phyloP scores from a whole-genome alignment of 2,797 vertebrate genomes.

The Myiotriccus ornatus region DNA sequence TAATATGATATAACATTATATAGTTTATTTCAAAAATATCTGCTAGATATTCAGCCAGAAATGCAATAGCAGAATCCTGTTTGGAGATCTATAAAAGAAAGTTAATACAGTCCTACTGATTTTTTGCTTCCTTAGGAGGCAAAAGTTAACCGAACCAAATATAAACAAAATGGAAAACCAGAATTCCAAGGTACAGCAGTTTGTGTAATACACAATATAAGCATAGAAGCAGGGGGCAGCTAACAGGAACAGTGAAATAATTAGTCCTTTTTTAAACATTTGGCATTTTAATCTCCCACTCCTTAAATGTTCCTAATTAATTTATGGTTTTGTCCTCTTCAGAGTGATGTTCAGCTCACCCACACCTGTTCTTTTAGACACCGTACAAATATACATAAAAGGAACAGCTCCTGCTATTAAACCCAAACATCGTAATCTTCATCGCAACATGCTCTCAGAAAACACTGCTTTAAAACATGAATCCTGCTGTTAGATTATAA shows the following conservation, averaged over 20 bases:
- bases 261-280: background rate
- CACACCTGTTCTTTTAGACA: background rate
- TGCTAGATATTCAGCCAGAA: background rate
- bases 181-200: background rate
- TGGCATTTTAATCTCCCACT: background rate
- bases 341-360: background rate
- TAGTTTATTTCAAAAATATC: background rate
- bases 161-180: background rate
- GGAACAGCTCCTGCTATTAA: background rate
- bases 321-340: fast-evolving
- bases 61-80: background rate
- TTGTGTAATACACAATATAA: background rate
- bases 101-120: background rate
- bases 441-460: background rate
- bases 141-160: background rate
- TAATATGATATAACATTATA: background rate
- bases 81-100: background rate
- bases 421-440: background rate
- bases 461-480: background rate
- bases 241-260: background rate
- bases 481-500: background rate
- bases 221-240: background rate
- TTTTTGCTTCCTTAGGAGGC: background rate
- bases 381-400: background rate
- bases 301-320: background rate